Evolutionary conservation across 2,888 invertebrate genomes (phyloP), one percentile per base, ranked within the genome.

Genomic region (Xanthia togata): DNA sequence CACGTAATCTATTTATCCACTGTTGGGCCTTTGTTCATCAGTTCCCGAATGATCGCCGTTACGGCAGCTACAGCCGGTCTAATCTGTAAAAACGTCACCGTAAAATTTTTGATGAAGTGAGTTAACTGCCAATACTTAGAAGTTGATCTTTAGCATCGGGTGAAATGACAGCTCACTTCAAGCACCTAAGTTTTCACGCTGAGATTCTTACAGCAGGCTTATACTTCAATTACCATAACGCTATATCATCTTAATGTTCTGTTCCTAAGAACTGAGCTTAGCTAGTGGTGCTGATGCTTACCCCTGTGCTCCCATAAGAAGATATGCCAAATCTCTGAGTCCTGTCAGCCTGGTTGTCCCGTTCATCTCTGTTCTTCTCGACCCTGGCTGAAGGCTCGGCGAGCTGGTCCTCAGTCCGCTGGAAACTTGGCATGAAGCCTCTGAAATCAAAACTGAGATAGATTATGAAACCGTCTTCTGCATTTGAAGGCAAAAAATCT

Each of bases 311-410:
- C 20, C 97, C 97, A 83, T 96, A 97, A 0, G 96, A 91, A 0
- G 97, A 95, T 53, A 97, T 94, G 0, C 97, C 97, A 85, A 97
- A 97, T 72, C 97, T 91, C 90, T 97, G 97, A 0, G 96, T 95
- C 75, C 97, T 93, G 74, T 97, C 96, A 2, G 93, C 88, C 83
- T 95, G 93, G 72, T 81, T 93, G 76, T 96, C 93, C 5, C 93
- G 85, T 20, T 94, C 84, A 41, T 94, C 95, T 63, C 92, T 88
- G 53, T 82, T 90, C 86, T 94, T 95, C 23, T 96, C 96, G 2
- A 93, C 89, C 81, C 96, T 93, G 3, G 95, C 94, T 0, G 96
- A 94, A 0, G 97, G 96, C 73, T 96, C 96, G 0, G 97, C 96
- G 5, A 97, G 90, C 91, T 97, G 97, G 79, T 97, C 97, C 77